Evolutionary conservation across 1,140 invertebrate genomes (phyloP), one percentile per base, ranked within the genome.

Genomic region (Drosophila tropicalis): DNA sequence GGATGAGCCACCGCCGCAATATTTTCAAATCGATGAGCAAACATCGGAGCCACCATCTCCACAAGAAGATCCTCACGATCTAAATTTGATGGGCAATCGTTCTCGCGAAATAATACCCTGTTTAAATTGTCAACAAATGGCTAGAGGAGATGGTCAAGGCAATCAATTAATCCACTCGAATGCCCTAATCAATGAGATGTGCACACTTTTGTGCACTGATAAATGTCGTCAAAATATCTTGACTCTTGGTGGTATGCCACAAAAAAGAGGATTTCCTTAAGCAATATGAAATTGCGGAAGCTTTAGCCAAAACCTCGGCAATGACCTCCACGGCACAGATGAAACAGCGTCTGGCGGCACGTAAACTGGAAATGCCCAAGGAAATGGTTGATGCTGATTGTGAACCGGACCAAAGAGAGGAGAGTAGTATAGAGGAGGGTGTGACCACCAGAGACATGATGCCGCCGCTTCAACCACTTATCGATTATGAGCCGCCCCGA

Each of bases 401-500:
- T 6, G 29, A 65, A 22, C 55, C 41, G 47, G 3, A 29, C 15
- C 40, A 44, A 36, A 63, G 41, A 29, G 58, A 44, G 22, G 25
- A 29, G 58, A 61, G 47, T 61, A 29, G 29, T 5, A 54, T 39
- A 66, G 67, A 70, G 39, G 63, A 40, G 55, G 66, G 78, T 61
- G 62, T 75, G 76, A 67, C 79, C 84, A 70, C 67, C 77, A 76
- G 83, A 82, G 84, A 84, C 81, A 84, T 66, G 60, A 34, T 84
- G 81, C 81, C 81, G 81, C 70, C 70, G 58, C 66, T 29, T 29
- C 29, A 29, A 29, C 29, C 72, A 62, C 58, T 62, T 69, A 65
- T 75, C 58, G 92, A 93, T 68, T 95, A 94, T 86, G 93, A 94
- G 63, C 94, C 94, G 32, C 94, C 94, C n/a, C 94, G 93, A 74